phyloP scores from a whole-genome alignment of 2,888 invertebrate genomes.

The Diplazon laetatorius region DNA sequence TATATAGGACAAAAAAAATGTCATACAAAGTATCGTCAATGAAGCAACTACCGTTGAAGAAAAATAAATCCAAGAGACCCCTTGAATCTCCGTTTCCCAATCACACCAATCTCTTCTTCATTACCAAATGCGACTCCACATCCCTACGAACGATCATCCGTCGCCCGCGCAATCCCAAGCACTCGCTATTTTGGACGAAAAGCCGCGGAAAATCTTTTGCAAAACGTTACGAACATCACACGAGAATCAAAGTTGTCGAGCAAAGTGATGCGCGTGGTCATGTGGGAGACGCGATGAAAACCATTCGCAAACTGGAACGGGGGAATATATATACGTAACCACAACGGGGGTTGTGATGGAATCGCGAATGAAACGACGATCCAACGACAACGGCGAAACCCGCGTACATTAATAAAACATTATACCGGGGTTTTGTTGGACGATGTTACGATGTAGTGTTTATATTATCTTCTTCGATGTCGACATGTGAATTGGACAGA shows the following conservation, averaged over 20 bases:
- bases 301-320: slow-evolving; percentile 31
- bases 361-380: too few relatives aligned
- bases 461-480: slow-evolving; percentile 83
- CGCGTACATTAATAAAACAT: slow-evolving; percentile 82
- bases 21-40: too few relatives aligned
- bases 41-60: too few relatives aligned
- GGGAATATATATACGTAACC: too few relatives aligned
- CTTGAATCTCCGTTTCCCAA: too few relatives aligned
- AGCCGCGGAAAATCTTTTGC: slow-evolving; percentile 12
- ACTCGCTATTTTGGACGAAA: neutral
- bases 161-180: neutral
- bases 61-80: too few relatives aligned
- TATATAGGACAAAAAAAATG: too few relatives aligned
- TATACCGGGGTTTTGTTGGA: slow-evolving; percentile 82
- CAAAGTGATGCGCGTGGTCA: too few relatives aligned
- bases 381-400: slow-evolving; percentile 21
- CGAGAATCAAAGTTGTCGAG: too few relatives aligned
- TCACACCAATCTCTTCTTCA: neutral
- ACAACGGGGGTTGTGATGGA: too few relatives aligned
- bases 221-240: too few relatives aligned
- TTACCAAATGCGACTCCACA: neutral
- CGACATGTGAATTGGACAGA: slow-evolving; percentile 83
- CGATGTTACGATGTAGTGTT: slow-evolving; percentile 83
- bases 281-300: slow-evolving; percentile 12
- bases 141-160: neutral